Conservation (phyloP, 2,797 vertebrate genomes). For the Mallotus villosus region DNA sequence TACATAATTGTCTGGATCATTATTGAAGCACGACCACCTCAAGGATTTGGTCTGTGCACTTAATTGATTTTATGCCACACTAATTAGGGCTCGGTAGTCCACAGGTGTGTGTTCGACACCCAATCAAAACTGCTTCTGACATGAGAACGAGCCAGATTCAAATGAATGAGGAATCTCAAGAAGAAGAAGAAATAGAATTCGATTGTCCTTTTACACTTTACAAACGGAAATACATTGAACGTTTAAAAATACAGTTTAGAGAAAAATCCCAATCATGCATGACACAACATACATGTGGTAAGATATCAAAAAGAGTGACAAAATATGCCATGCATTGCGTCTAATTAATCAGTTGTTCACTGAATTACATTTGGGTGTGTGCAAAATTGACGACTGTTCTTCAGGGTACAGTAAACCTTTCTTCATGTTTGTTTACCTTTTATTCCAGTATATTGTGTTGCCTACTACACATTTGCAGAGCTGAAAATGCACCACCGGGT, state of each 20-base stretch:
- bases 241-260: background rate
- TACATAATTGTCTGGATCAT: no score
- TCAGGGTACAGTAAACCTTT: background rate
- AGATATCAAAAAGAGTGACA: background rate
- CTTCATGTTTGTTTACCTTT: background rate
- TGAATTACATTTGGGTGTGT: background rate
- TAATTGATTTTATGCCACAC: background rate
- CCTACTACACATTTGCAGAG: constrained; percentile 11
- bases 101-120: constrained; percentile 8
- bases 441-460: background rate
- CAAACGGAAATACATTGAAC: background rate
- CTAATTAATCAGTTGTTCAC: background rate
- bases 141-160: background rate
- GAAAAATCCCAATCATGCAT: background rate
- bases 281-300: constrained; percentile 24
- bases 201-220: background rate
- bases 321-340: background rate
- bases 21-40: background rate
- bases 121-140: constrained; percentile 16
- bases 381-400: background rate
- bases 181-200: background rate
- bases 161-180: background rate
- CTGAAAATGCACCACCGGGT: constrained; percentile 37
- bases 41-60: background rate
- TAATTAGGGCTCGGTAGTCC: constrained; percentile 8